phyloP scores from a whole-genome alignment of 2,113 vertebrate genomes.

The Poecile atricapillus region DNA sequence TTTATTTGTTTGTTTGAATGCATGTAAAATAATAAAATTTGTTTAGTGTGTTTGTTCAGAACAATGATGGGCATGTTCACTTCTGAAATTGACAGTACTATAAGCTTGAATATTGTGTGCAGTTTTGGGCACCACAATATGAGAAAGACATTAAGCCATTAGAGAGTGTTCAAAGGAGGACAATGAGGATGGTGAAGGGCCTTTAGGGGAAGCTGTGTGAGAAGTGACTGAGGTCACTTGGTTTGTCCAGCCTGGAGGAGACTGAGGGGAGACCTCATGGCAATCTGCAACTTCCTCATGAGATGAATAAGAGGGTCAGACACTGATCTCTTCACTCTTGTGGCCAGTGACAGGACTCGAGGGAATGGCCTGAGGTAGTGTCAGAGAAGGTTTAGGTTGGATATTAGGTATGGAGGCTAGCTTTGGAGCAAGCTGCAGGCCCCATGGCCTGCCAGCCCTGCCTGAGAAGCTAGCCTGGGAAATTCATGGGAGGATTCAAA shows the following conservation, averaged over 20 bases:
- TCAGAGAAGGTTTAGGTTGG: background rate
- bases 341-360: rapidly evolving
- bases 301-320: background rate
- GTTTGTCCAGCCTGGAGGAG: background rate
- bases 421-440: no score
- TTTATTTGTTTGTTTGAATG: background rate
- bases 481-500: no score
- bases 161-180: background rate
- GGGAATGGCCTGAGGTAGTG: background rate
- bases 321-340: background rate
- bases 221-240: background rate
- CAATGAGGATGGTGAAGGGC: background rate
- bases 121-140: background rate
- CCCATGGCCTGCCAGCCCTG: no score
- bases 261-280: background rate
- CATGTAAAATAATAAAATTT: background rate
- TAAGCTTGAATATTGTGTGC: background rate
- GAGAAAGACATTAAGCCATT: background rate
- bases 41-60: background rate
- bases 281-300: background rate
- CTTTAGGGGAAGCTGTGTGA: background rate
- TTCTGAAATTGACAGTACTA: background rate
- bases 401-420: background rate
- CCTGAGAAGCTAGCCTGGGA: no score
- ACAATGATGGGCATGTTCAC: background rate